These are phyloP conservation scores for Abscondita cerata DNA, from an alignment of 2,888 invertebrate genomes.

Conservation along the genomic window DNA sequence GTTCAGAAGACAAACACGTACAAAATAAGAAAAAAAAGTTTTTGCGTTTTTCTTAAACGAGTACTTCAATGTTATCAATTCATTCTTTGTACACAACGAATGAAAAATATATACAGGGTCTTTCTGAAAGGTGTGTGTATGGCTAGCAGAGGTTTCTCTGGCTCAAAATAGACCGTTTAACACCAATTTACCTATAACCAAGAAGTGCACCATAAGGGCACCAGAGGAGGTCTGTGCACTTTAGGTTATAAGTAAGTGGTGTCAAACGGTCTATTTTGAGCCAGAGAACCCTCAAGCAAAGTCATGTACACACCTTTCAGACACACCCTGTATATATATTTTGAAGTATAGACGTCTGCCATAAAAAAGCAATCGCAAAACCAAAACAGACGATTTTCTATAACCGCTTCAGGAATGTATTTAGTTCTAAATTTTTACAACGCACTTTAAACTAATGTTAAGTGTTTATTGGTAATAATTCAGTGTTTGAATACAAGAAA, in stretches of 20 bases:
- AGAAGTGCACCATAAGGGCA: no score
- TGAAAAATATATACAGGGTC: background rate
- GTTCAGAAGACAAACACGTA: background rate
- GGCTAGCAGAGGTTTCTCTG: no score
- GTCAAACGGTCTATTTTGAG: no score
- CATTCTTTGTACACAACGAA: background rate
- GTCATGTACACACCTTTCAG: no score
- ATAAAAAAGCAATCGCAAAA: background rate
- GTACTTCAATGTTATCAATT: background rate
- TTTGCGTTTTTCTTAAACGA: background rate
- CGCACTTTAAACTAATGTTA: background rate
- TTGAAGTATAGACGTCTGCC: no score
- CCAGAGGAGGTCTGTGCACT: no score
- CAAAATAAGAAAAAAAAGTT: background rate
- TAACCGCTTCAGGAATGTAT: background rate
- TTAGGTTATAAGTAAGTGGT: no score
- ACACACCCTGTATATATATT: no score
- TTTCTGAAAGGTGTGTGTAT: no score
- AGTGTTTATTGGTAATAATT: background rate
- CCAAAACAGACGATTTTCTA: background rate
- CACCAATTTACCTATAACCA: no score
- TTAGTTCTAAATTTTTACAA: background rate
- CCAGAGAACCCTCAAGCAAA: no score
- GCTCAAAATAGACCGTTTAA: no score
- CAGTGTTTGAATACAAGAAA: background rate